Conservation (phyloP, 2,113 vertebrate species). For the Xyrauchen texanus region DNA sequence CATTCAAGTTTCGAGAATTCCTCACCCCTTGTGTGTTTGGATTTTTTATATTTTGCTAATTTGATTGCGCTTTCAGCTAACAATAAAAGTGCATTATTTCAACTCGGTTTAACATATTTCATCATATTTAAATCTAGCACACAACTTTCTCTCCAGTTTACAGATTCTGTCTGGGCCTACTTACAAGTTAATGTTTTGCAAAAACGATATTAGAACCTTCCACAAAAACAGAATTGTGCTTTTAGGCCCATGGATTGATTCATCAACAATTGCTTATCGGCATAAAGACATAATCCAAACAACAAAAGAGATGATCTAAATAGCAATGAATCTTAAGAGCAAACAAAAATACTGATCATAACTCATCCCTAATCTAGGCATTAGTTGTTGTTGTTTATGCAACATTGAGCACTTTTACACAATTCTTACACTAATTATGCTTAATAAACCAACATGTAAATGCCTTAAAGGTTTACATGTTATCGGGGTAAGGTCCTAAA, state of each 20-base stretch:
- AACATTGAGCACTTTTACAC: too few species aligned
- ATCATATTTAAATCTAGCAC: not conserved
- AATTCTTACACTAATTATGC: too few species aligned
- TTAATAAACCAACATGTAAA: too few species aligned
- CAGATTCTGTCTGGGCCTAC: not conserved
- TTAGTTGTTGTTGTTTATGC: too few species aligned
- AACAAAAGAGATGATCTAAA: not conserved
- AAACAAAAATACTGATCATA: not conserved
- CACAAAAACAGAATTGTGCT: conserved; percentile 47
- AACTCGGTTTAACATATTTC: not conserved
- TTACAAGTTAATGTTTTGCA: not conserved
- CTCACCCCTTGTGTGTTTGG: not conserved
- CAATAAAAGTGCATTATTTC: not conserved
- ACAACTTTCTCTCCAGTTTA: too few species aligned
- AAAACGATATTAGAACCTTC: not conserved
- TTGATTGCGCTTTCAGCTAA: conserved; percentile 8
- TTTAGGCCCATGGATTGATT: conserved; percentile 13
- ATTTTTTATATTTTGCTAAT: not conserved
- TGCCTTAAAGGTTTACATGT: too few species aligned
- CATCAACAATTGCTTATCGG: not conserved
- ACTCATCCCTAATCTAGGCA: too few species aligned
- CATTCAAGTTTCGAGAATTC: too few species aligned
- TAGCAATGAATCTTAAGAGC: not conserved
- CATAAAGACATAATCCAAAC: not conserved
- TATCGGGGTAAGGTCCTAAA: too few species aligned